A percentile compares a stretch with the other conserved stretches of the same genome.
phyloP scores from a whole-genome alignment of 2,113 vertebrate genomes.

The Siniperca knerii region DNA sequence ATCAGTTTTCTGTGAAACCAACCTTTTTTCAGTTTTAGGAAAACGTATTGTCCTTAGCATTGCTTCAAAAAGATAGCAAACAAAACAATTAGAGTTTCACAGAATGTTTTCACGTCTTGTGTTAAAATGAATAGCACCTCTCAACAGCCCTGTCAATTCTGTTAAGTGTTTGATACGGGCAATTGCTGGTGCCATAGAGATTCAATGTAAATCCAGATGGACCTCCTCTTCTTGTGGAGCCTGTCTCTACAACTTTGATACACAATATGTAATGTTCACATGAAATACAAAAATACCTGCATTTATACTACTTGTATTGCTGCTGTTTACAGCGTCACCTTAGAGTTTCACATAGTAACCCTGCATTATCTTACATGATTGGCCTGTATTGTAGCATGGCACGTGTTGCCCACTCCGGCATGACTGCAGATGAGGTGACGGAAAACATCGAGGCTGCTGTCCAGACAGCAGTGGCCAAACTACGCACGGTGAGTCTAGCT shows the following conservation, averaged over 20 bases:
- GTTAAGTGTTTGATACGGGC: conserved; percentile 64
- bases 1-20: neutral
- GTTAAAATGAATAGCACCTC: conserved; percentile 52
- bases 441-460: conserved; percentile 86
- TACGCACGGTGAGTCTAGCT: conserved; percentile 82
- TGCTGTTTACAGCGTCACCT: neutral
- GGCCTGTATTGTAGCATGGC: conserved; percentile 80
- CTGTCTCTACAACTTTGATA: conserved; percentile 82
- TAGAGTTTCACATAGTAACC: neutral
- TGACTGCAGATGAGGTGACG: conserved; percentile 85
- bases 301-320: neutral
- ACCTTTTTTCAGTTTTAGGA: no score
- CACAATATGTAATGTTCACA: conserved; percentile 21
- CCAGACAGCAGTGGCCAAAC: conserved; percentile 79
- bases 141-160: conserved; percentile 66
- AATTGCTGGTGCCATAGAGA: conserved; percentile 70
- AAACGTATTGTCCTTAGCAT: neutral
- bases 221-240: conserved; percentile 65
- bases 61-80: neutral
- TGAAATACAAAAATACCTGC: neutral
- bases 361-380: neutral
- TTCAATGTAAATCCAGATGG: conserved; percentile 80
- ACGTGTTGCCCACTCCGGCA: conserved; percentile 86
- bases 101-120: neutral
- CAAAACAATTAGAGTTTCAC: neutral